Percentiles rank a stretch among this genome's conserved stretches.
Conservation (phyloP, 1,140 invertebrate species). For the Myzus persicae region DNA sequence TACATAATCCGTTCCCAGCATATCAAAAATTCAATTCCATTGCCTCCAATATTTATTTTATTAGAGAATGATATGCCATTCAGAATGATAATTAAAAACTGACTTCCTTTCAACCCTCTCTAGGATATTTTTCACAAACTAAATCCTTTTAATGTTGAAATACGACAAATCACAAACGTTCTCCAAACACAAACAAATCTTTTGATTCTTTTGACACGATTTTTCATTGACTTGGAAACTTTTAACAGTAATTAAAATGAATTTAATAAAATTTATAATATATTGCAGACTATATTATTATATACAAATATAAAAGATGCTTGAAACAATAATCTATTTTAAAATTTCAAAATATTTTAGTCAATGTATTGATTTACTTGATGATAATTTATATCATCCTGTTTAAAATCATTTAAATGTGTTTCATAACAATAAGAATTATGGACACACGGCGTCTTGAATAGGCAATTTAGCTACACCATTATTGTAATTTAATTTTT, state of each 20-base stretch:
- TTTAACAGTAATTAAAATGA: not conserved
- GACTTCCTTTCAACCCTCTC: not conserved
- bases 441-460: not conserved
- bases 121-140: not conserved
- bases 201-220: not conserved
- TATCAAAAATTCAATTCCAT: not conserved
- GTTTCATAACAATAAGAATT: not conserved
- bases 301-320: not conserved
- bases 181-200: not conserved
- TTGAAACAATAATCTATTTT: not conserved
- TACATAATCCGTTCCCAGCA: not conserved
- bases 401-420: not conserved
- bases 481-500: not conserved
- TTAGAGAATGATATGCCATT: not conserved
- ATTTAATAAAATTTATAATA: not conserved
- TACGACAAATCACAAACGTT: not conserved
- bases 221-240: not conserved
- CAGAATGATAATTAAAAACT: not conserved
- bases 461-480: not conserved
- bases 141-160: not conserved
- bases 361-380: not conserved
- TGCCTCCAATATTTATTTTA: not conserved
- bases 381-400: not conserved
- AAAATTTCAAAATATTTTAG: not conserved
- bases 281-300: not conserved